phyloP scores from a whole-genome alignment of 2,113 vertebrate genomes.

The Gymnobelideus leadbeateri region DNA sequence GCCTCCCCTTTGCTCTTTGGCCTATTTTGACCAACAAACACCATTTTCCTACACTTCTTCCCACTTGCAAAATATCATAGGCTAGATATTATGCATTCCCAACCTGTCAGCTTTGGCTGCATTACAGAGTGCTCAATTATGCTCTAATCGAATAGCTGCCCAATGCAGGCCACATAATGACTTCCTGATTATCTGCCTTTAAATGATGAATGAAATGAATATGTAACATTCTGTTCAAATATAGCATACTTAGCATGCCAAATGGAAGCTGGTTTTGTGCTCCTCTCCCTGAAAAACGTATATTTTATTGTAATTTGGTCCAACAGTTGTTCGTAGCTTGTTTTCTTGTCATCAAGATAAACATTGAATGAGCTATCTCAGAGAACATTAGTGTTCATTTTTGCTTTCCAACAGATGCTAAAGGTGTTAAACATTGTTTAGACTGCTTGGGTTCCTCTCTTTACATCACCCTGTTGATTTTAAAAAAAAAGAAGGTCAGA shows the following conservation, averaged over 20 bases:
- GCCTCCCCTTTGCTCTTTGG: constrained; percentile 22
- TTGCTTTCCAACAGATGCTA: constrained; percentile 79
- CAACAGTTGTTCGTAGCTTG: constrained; percentile 79
- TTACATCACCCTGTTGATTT: constrained; percentile 69
- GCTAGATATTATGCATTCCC: constrained; percentile 85
- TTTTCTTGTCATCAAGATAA: constrained; percentile 83
- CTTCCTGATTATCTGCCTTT: constrained; percentile 99
- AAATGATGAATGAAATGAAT: constrained; percentile 99
- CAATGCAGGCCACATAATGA: constrained; percentile 98
- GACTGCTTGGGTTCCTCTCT: constrained; percentile 77
- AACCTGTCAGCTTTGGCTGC: constrained; percentile 87
- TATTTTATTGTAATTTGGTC: constrained; percentile 83
- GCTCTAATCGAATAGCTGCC: constrained; percentile 96
- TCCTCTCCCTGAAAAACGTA: constrained; percentile 78
- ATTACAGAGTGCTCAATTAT: constrained; percentile 95
- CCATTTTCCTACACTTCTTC: constrained; percentile 71
- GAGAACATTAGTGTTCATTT: constrained; percentile 83
- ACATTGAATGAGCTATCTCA: constrained; percentile 79
- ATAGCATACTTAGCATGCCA: constrained; percentile 84
- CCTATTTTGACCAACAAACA: constrained; percentile 73
- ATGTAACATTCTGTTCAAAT: constrained; percentile 90
- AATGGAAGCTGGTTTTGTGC: constrained; percentile 85
- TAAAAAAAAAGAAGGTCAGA: constrained; percentile 70
- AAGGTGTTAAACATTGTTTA: constrained; percentile 83
- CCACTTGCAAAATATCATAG: constrained; percentile 77